Evolutionary conservation across 2,888 invertebrate genomes (phyloP), one percentile per base, ranked within the genome.

Genomic region (Diarsia rubi): DNA sequence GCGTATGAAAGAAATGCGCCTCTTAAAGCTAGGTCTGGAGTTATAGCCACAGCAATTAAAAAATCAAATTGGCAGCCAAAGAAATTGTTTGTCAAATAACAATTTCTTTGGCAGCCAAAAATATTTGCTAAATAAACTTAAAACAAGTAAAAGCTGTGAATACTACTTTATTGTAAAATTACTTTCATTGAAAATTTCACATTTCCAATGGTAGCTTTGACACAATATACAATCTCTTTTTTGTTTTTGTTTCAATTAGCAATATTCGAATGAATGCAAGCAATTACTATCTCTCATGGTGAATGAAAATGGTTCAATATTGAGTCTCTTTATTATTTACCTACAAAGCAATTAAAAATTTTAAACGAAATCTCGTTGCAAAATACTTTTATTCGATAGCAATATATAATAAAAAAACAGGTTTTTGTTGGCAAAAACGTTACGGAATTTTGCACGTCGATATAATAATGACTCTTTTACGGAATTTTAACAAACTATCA

Each of bases 221-320:
- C 9, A 70, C 54, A 31, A 31, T 24, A 52, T 47, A 8, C 19
- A 42, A 31, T 31, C n/a, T 16, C 42, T 12, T 12, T 57, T 79
- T 24, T 57, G 76, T 44, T 54, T 73, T 47, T 52, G 1, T 73
- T 79, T 47, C 65, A 66, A 57, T 75, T 5, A 49, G 24, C 42
- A 63, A 64, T 60, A 79, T 45, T 21, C 12, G 47, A 52, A 73
- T 47, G 27, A 59, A 59, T 59, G 42, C 27, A 16, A 71, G 24
- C 49, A 64, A 79, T 71, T 78, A 52, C 24, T 27, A n/a, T 44
- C 9, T 44, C 44, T 49, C 52, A 11, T 16, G n/a, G 21, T 54
- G 65, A 52, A 47, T 78, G 60, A 78, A 80, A 73, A 49, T 21
- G 27, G 69, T 70, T 49, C 16, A 78, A 70, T 57, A 79, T 65